Base-by-base conservation (phyloP, 2,113 vertebrate species). In the Piprites chloris region DNA sequence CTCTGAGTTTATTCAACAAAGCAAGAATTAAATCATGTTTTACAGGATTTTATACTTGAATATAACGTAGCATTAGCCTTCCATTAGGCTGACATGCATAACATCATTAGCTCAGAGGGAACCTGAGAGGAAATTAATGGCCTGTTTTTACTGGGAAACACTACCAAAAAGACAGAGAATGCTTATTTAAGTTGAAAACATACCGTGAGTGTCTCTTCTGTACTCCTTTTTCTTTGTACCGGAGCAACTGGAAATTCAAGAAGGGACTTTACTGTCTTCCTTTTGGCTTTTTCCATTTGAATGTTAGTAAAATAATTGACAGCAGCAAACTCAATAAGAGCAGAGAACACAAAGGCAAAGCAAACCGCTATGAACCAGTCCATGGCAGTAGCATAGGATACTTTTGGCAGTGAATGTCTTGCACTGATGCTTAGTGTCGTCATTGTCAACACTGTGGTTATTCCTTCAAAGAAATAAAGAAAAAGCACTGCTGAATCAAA, bases 311-410 rank as follows among this genome's bases (percentile, higher is more conserved):
- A 99, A 97, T 99, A 99, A 97, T 99, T 99, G 85, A 99, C 99
- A 73, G 99, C 99, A 50, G 99, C 99, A 83, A 99, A 99, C 97
- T 99, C 99, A 56, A 99, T 99, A 47, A 99, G 99, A 91, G 99
- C 99, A 33, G 99, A 99, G 98, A 99, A 99, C 87, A 99, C 99
- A 74, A 99, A 99, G 95, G 99, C 99, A 88, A 99, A 99, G 96
- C 99, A 99, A 90, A 99, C 99, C 0, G 99, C 99, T 88, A 99
- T 99, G 97, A 99, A 99, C 99, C 99, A 99, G 97, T 99, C 99
- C 99, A 99, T 99, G 55, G 99, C 99, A 5, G 99, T 99, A 85
- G 99, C 99, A 22, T 99, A 99, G 24, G 99, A 99, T 75, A 99
- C 99, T 98, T 99, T 99, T 63, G 99, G 99, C 87, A 99, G 97